Evolutionary conservation across 2,888 invertebrate species (phyloP), one percentile per base, ranked within the genome.

Genomic region (Sesia bembeciformis): DNA sequence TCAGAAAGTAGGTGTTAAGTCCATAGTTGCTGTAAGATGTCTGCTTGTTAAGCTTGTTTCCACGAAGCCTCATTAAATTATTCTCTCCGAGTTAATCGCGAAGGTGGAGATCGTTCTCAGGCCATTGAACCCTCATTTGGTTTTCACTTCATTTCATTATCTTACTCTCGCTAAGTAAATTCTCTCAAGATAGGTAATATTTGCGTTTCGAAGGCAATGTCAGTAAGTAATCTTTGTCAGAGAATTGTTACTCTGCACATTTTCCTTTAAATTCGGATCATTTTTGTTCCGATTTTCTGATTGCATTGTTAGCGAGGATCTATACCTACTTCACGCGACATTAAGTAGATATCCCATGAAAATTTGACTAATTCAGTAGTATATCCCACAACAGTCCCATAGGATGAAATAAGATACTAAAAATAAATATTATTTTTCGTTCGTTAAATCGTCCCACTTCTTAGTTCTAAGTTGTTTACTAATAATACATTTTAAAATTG

Each of bases 81-180:
- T 76, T 81, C 78, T 70, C 78, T 69, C 68, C 60, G 63, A 56
- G 59, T 70, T 72, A 72, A 70, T 70, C 63, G 68, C 62, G 56
- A 67, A 65, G 67, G 64, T 63, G 59, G 61, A 69, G 68, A 70
- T 74, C 79, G 74, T 82, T 79, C 60, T 68, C 77, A 66, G 77
- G 75, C 74, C 78, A 66, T 81, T 75, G 78, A 78, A 74, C 80
- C 74, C 56, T 61, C 60, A 66, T 76, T 74, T 62, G 61, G 69
- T 74, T 81, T 81, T 76, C 77, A 74, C 75, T 76, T 76, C 65
- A 68, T 68, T 74, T 70, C 67, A 78, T 78, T 79, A 74, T 61
- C 64, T 68, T 60, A 68, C 67, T 72, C 68, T 68, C 65, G 54
- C 64, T 62, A 61, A 55, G 60, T 54, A 57, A 56, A 59, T 57